Percentiles rank a stretch among this genome's conserved stretches.
phyloP scores from a whole-genome alignment of 2,797 vertebrate genomes.

The Myotis findleyi region DNA sequence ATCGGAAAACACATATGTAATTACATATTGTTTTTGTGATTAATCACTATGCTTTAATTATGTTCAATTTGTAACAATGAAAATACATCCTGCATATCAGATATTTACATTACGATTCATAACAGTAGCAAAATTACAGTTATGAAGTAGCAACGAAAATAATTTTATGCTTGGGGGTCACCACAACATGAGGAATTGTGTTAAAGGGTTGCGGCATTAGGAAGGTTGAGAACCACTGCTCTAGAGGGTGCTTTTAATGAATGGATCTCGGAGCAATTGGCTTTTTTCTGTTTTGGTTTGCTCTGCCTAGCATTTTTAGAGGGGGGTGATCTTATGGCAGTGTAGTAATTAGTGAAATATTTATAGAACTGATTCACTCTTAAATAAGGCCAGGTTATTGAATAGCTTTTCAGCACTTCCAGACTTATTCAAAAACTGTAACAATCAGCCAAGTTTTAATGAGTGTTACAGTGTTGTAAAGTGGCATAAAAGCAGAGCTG shows the following conservation, averaged over 20 bases:
- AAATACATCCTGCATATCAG: too few species aligned
- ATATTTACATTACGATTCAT: too few species aligned
- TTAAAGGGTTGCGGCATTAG: too few species aligned
- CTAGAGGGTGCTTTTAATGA: not conserved
- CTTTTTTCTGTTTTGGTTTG: slow-evolving; percentile 6
- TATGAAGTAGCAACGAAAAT: too few species aligned
- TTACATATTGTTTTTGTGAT: too few species aligned
- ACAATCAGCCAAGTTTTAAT: not conserved
- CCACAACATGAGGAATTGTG: too few species aligned
- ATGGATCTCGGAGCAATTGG: not conserved
- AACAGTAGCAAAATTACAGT: too few species aligned
- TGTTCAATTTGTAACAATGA: too few species aligned
- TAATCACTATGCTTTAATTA: too few species aligned
- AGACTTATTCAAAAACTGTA: not conserved
- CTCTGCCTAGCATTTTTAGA: not conserved
- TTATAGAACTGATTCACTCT: not conserved
- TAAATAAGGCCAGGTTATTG: not conserved
- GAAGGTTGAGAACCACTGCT: too few species aligned
- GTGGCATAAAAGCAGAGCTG: not conserved
- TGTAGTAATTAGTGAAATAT: not conserved
- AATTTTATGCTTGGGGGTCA: too few species aligned
- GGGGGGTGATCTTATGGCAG: not conserved
- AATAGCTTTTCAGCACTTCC: not conserved
- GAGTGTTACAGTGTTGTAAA: not conserved
- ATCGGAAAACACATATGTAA: too few species aligned